Percentiles rank a stretch among this genome's conserved stretches.
Conservation (phyloP, 2,113 vertebrate genomes). For the Talpa occidentalis region DNA sequence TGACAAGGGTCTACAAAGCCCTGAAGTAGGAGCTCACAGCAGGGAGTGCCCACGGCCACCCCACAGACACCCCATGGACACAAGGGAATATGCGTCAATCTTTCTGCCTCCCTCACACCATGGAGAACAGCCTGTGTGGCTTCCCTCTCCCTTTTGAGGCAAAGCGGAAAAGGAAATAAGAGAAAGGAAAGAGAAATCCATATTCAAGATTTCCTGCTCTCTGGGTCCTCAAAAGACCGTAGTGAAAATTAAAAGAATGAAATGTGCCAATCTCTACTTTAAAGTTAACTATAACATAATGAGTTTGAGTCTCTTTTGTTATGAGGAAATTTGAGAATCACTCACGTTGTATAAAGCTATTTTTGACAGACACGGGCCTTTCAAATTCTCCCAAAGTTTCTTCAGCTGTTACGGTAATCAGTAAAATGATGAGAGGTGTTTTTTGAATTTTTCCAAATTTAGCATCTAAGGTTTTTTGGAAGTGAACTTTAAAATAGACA, state of each 20-base stretch:
- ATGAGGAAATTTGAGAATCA: neutral
- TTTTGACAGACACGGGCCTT: neutral
- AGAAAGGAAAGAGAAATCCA: neutral
- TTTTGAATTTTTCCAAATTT: neutral
- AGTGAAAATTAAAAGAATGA: neutral
- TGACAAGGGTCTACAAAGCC: neutral
- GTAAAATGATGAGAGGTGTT: neutral
- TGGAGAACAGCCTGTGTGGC: neutral
- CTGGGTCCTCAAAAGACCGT: conserved; percentile 1
- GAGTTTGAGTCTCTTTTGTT: neutral
- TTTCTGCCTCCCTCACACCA: neutral
- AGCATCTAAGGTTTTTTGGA: neutral
- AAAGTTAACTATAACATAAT: conserved; percentile 1
- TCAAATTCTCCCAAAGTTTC: neutral
- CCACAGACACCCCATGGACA: too few relatives aligned
- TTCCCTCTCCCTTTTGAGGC: neutral
- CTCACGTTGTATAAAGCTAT: neutral
- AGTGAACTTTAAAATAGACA: neutral
- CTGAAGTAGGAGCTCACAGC: neutral
- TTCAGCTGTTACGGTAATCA: neutral
- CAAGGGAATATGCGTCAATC: neutral
- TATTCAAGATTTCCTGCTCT: neutral
- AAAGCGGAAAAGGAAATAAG: neutral
- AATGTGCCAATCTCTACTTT: neutral
- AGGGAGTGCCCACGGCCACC: neutral